phyloP scores from a whole-genome alignment of 2,113 vertebrate species.

The Capreolus pygargus region DNA sequence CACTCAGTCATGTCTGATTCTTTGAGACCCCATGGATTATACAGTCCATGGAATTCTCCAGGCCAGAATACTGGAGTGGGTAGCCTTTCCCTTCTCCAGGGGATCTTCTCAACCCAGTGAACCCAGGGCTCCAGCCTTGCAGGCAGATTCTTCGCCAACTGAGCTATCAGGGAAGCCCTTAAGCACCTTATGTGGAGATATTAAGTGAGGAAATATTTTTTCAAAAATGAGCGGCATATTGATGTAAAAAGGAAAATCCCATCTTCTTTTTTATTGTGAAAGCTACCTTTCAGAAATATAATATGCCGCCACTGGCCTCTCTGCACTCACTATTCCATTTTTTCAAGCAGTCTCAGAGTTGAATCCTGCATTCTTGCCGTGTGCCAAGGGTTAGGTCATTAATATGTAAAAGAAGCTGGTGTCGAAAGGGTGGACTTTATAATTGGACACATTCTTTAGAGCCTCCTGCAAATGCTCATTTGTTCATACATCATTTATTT shows the following conservation, averaged over 20 bases:
- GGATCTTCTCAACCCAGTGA: neutral
- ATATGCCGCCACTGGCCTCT: neutral
- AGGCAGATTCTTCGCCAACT: neutral
- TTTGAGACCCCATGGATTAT: neutral
- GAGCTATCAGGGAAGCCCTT: neutral
- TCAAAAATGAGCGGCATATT: neutral
- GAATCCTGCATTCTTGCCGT: slow-evolving; percentile 54
- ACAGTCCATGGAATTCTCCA: neutral
- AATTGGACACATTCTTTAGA: slow-evolving; percentile 42
- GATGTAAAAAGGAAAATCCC: neutral
- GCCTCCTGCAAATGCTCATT: neutral
- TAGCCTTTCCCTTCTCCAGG: neutral
- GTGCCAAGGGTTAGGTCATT: slow-evolving; percentile 67
- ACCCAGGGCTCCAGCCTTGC: neutral
- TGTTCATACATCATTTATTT: neutral
- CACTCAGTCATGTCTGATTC: rapidly evolving
- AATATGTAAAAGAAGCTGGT: slow-evolving; percentile 74
- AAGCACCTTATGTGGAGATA: neutral
- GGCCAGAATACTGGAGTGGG: neutral
- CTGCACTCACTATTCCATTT: slow-evolving; percentile 5
- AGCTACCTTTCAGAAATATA: neutral
- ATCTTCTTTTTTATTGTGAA: slow-evolving; percentile 19
- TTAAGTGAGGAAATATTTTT: neutral
- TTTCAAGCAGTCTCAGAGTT: neutral
- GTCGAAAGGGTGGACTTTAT: slow-evolving; percentile 69